Base-by-base conservation (phyloP, 2,888 invertebrate genomes). In the Clostera curtula region DNA sequence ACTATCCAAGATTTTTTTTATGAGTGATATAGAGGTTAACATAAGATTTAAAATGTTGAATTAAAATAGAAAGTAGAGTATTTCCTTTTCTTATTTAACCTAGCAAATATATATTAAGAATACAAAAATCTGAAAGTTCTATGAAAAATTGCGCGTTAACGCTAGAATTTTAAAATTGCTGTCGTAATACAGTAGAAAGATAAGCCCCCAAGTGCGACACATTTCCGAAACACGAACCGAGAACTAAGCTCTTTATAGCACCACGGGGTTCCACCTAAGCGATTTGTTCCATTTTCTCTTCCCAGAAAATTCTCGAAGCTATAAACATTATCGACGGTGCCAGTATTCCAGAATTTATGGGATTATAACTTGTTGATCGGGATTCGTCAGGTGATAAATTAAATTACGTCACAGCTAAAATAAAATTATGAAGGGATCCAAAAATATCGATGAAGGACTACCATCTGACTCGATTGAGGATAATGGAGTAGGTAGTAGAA, bases 181-280 rank as follows among this genome's bases (percentile, higher is more conserved):
- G 6, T 13, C 29, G 26, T 38, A 40, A 34, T 36, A 36, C 34
- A 45, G 40, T 38, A 38, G 39, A 40, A 41, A 47, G 46, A 43
- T 44, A 29, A 43, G 36, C 39, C 40, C 62, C 52, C 46, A 20
- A 28, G 60, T 51, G 60, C 41, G 56, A 58, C 55, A 63, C 56
- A 60, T 63, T 61, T 62, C 49, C 50, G 40, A 59, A 61, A 50
- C 57, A 53, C 48, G 44, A 45, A 46, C 48, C 52, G 55, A 55
- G 47, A 59, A 61, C 60, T 48, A 34, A 55, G 47, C 56, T 62
- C 59, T 69, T 67, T 70, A 70, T 61, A 62, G 57, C 53, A 56
- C 70, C 64, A 40, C 49, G 29, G 71, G 69, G 70, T 60, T 66
- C 60, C 59, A 67, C 66, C 64, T 64, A 51, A 48, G 55, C 60